Conservation (phyloP, 2,797 vertebrate genomes). For the Xyrichtys novacula region DNA sequence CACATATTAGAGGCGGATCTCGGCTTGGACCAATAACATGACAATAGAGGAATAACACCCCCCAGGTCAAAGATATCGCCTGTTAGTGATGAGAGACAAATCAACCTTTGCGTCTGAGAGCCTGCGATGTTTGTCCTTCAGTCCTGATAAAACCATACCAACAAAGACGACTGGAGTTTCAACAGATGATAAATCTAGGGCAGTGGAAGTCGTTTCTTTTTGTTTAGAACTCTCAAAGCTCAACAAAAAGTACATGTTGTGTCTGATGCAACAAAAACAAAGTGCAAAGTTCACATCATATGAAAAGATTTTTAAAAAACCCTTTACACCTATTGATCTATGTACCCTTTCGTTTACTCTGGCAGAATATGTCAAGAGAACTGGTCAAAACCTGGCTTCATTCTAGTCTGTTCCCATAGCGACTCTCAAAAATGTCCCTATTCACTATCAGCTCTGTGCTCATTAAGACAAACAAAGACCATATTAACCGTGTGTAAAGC, state of each 20-base stretch:
- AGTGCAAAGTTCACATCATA: neutral
- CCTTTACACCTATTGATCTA: neutral
- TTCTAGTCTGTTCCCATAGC: conserved; percentile 17
- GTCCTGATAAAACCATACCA: conserved; percentile 19
- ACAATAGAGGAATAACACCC: conserved; percentile 54
- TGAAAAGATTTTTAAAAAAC: neutral
- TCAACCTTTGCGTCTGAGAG: conserved; percentile 45
- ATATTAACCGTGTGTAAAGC: conserved; percentile 21
- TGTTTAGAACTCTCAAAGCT: neutral
- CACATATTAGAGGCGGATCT: conserved; percentile 63
- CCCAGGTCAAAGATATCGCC: conserved; percentile 41
- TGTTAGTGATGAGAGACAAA: conserved; percentile 29
- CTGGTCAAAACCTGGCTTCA: conserved; percentile 21
- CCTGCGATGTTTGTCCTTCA: conserved; percentile 22
- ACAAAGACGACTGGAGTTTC: conserved; percentile 24
- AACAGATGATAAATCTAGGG: conserved; percentile 2
- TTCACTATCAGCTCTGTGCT: conserved; percentile 40
- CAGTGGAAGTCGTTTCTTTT: neutral
- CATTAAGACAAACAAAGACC: conserved; percentile 69
- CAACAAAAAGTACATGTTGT: neutral
- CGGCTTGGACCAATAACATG: conserved; percentile 68
- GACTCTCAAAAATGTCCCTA: conserved; percentile 17
- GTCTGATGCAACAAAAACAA: neutral
- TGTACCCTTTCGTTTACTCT: no score
- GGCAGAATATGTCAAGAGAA: conserved; percentile 14